Evolutionary conservation across 2,113 vertebrate species (phyloP).

Genomic region (Raja brachyura): DNA sequence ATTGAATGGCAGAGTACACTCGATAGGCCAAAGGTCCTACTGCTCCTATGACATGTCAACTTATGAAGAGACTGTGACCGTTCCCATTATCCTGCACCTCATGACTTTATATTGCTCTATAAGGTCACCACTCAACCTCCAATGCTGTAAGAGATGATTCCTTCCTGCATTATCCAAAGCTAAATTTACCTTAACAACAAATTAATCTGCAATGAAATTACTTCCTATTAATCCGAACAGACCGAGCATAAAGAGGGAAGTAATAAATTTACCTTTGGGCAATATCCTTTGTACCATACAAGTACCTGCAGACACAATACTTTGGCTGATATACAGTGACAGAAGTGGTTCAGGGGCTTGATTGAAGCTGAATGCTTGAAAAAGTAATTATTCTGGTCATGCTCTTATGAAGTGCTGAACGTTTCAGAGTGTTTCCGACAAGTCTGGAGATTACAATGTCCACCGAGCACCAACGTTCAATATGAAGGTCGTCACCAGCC

Average conservation of each 20-base stretch:
- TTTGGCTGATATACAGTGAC: background rate
- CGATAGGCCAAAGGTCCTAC: too few relatives aligned
- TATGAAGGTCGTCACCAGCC: too few relatives aligned
- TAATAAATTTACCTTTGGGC: background rate
- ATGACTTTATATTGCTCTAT: too few relatives aligned
- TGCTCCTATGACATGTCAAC: too few relatives aligned
- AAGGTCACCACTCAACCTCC: too few relatives aligned
- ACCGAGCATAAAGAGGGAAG: background rate
- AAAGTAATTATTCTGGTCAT: background rate
- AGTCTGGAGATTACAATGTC: background rate
- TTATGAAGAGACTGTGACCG: too few relatives aligned
- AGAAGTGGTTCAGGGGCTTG: background rate
- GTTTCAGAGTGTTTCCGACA: background rate
- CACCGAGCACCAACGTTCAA: background rate
- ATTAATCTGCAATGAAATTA: background rate
- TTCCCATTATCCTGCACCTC: too few relatives aligned
- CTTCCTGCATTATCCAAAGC: background rate
- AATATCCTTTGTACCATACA: background rate
- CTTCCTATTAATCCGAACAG: background rate
- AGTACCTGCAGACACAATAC: background rate
- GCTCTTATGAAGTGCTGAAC: background rate
- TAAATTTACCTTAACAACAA: background rate
- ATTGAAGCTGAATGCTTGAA: slow-evolving; percentile 2
- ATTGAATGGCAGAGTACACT: too few relatives aligned
- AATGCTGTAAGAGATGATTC: background rate